These are phyloP conservation scores for Calameuta idolon DNA, from an alignment of 2,888 invertebrate genomes.

Conservation along the genomic window DNA sequence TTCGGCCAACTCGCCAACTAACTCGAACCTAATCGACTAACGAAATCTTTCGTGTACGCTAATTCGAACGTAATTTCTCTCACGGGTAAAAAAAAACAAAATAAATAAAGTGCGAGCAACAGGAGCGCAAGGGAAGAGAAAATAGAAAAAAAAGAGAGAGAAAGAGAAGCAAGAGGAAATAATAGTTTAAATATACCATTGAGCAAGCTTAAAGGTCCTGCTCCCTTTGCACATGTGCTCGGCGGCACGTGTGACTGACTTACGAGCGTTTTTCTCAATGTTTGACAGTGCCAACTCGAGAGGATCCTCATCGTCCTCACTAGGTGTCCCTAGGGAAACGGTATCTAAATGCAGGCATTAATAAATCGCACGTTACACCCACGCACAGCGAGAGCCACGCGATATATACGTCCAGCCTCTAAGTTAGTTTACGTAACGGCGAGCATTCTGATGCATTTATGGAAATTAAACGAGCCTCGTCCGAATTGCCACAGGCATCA, in stretches of 20 bases:
- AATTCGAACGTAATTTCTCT: not conserved
- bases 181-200: slow-evolving; percentile 5
- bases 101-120: not conserved
- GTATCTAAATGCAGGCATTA: slow-evolving; percentile 60
- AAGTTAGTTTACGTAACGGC: slow-evolving; percentile 51
- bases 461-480: slow-evolving; percentile 53
- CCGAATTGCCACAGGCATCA: slow-evolving; percentile 46
- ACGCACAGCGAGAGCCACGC: slow-evolving; percentile 18
- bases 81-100: not conserved
- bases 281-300: slow-evolving; percentile 48
- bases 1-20: not conserved
- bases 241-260: slow-evolving; percentile 31
- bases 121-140: not conserved
- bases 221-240: slow-evolving; percentile 14
- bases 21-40: not conserved
- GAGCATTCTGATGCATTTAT: slow-evolving; percentile 54
- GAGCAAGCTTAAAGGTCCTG: not conserved
- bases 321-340: slow-evolving; percentile 45
- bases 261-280: slow-evolving; percentile 51
- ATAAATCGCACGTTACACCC: slow-evolving; percentile 49
- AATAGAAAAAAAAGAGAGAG: not conserved
- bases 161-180: not conserved
- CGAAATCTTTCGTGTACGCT: not conserved
- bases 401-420: slow-evolving; percentile 29
- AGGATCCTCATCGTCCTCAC: slow-evolving; percentile 42